These are phyloP conservation scores for Caradrina kadenii DNA, from an alignment of 2,888 invertebrate genomes.

Conservation along the genomic window DNA sequence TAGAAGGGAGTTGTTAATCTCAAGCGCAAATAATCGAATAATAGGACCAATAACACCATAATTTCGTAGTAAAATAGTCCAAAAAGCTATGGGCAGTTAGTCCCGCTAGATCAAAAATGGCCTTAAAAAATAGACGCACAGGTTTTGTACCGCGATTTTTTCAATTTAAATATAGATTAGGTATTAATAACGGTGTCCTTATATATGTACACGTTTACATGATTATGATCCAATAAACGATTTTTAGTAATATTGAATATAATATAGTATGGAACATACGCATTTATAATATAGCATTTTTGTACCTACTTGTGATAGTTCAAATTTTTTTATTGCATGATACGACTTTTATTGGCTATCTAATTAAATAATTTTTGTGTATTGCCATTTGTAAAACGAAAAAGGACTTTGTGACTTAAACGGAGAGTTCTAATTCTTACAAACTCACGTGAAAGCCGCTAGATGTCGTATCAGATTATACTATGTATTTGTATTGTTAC, in stretches of 20 bases:
- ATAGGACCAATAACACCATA: constrained; percentile 34
- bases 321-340: constrained; percentile 66
- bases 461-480: constrained; percentile 43
- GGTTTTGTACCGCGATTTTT: constrained; percentile 69
- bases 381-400: constrained; percentile 9
- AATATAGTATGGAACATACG: constrained; percentile 70
- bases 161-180: constrained; percentile 62
- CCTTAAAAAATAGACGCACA: constrained; percentile 71
- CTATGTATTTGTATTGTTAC: constrained; percentile 41
- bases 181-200: constrained; percentile 73
- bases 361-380: constrained; percentile 20
- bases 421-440: constrained; percentile 16
- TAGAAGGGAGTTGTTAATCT: constrained; percentile 43
- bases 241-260: constrained; percentile 62
- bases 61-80: constrained; percentile 39
- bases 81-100: constrained; percentile 66
- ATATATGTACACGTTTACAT: constrained; percentile 66
- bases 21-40: constrained; percentile 43
- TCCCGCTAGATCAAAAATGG: constrained; percentile 71
- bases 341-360: constrained; percentile 37
- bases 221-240: constrained; percentile 62
- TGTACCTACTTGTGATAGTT: constrained; percentile 79
- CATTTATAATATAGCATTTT: constrained; percentile 83
- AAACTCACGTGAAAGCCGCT: constrained; percentile 5
- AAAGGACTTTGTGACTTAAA: not conserved